Conservation (phyloP, 2,113 vertebrate species). For the Xenopus borealis region DNA sequence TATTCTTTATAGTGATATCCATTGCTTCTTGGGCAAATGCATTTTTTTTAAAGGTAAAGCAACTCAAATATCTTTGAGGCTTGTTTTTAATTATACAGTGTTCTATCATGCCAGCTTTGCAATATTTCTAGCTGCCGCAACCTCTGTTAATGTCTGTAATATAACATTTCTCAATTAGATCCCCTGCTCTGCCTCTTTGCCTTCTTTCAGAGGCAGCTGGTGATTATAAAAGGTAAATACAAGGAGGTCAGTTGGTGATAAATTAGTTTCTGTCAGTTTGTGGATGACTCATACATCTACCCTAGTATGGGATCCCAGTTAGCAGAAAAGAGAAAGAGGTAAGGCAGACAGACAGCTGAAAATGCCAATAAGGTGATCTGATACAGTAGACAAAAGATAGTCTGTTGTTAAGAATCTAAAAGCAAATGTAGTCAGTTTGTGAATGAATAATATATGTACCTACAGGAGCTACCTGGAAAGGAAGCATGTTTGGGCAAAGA, state of each 20-base stretch:
- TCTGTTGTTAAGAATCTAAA: not conserved
- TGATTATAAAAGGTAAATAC: not conserved
- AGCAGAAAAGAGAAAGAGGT: not conserved
- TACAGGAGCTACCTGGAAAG: no score
- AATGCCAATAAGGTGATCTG: not conserved
- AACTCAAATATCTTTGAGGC: not conserved
- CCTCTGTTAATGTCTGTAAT: not conserved
- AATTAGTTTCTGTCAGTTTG: not conserved
- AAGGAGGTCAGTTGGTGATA: not conserved
- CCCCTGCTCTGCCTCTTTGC: not conserved
- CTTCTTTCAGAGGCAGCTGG: not conserved
- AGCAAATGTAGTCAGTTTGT: not conserved
- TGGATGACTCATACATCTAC: not conserved
- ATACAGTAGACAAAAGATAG: not conserved
- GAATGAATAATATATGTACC: no score
- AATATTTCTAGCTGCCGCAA: not conserved
- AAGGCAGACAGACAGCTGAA: not conserved
- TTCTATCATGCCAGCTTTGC: not conserved
- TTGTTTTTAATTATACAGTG: not conserved
- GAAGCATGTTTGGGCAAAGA: no score
- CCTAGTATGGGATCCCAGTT: not conserved
- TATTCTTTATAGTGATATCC: not conserved
- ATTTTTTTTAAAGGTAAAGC: not conserved
- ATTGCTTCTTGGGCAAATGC: not conserved
- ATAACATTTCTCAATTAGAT: not conserved